These are phyloP conservation scores for Heliconius sara DNA, from an alignment of 2,888 invertebrate genomes.

Conservation along the genomic window DNA sequence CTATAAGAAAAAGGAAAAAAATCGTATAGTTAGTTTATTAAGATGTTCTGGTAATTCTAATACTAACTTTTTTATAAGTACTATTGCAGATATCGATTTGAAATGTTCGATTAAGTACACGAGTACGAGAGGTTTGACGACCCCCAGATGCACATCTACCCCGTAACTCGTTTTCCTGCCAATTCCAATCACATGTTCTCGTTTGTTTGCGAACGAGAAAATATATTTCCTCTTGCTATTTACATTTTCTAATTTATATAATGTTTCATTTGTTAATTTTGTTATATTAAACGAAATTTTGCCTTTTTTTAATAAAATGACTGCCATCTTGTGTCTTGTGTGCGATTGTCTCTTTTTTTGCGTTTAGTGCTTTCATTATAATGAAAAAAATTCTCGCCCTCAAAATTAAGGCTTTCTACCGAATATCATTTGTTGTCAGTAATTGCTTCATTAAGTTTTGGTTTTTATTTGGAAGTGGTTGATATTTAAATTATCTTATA, in stretches of 20 bases:
- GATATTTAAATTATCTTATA: not conserved
- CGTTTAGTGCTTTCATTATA: conserved; percentile 3
- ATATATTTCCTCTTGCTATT: conserved; percentile 1
- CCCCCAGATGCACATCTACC: conserved; percentile 2
- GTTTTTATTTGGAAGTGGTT: conserved; percentile 26
- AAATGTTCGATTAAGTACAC: conserved; percentile 3
- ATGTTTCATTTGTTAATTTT: conserved; percentile 12
- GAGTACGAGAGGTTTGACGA: conserved; percentile 1
- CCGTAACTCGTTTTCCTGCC: not conserved
- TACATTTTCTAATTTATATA: conserved; percentile 19
- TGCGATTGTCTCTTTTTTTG: conserved; percentile 16
- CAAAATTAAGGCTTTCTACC: not conserved
- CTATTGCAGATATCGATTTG: not conserved
- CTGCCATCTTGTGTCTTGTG: not conserved
- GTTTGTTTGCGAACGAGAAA: conserved; percentile 5
- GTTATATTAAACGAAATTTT: not conserved
- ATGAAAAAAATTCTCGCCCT: conserved; percentile 18
- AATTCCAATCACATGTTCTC: conserved; percentile 9
- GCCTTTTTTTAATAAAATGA: not conserved
- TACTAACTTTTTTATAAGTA: not conserved
- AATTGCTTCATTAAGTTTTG: conserved; percentile 45
- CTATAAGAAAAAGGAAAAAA: not conserved
- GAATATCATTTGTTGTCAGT: conserved; percentile 38
- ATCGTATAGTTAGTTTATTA: not conserved
- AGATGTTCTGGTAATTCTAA: too few species aligned